Percentiles rank a stretch among this genome's conserved stretches.
These are phyloP conservation scores for Triplophysa dalaica DNA, from an alignment of 2,113 vertebrate genomes.

Conservation along the genomic window DNA sequence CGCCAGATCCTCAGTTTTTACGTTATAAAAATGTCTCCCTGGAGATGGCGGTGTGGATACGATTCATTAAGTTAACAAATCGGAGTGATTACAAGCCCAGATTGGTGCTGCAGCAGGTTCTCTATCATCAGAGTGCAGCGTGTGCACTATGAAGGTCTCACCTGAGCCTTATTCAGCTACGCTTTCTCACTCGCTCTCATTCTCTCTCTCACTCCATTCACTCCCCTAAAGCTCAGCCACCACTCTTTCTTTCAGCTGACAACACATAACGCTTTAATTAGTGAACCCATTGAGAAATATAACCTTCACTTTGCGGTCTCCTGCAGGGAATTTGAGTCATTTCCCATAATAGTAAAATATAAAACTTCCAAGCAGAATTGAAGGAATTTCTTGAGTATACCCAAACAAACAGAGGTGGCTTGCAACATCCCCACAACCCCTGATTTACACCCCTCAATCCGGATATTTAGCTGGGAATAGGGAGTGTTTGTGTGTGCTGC, in stretches of 20 bases:
- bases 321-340: conserved; percentile 41
- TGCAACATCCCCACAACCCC: not conserved
- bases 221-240: conserved; percentile 36
- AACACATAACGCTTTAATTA: conserved; percentile 54
- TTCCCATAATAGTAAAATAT: conserved; percentile 38
- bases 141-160: conserved; percentile 44
- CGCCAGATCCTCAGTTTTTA: conserved; percentile 40
- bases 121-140: conserved; percentile 55
- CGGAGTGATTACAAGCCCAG: conserved; percentile 51
- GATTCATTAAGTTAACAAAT: conserved; percentile 60
- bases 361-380: conserved; percentile 25
- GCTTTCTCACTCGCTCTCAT: conserved; percentile 13
- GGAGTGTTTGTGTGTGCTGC: conserved; percentile 4
- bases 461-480: not conserved
- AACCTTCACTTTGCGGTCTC: conserved; percentile 35
- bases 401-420: not conserved
- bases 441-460: not conserved
- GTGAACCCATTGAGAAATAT: conserved; percentile 46
- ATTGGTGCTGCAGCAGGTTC: conserved; percentile 54
- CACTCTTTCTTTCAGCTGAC: conserved; percentile 52
- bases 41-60: conserved; percentile 47
- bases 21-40: conserved; percentile 53
- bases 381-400: conserved; percentile 18
- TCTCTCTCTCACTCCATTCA: not conserved
- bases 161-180: conserved; percentile 28